Evolutionary conservation across 1,140 invertebrate species (phyloP), one percentile per base, ranked within the genome.

Genomic region (Potamilus streckersoni): DNA sequence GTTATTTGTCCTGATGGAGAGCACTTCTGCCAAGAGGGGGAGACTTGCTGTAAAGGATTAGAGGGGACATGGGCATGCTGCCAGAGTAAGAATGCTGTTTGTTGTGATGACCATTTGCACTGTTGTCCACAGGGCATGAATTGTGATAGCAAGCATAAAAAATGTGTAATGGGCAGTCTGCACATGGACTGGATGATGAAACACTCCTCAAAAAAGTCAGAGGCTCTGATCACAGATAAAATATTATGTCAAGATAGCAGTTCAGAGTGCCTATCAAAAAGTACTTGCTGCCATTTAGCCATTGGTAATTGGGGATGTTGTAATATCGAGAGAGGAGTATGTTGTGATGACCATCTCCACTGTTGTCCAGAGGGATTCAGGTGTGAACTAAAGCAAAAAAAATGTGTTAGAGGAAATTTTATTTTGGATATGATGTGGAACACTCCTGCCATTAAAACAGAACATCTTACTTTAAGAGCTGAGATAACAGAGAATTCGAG

Each of bases 31-130:
- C 88, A 87, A 11, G 75, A 80, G 77, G 81, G 78, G 16, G 79
- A 80, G 38, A 90, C 89, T 20, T 90, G 89, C 74, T 90, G 89
- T 80, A 79, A 82, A 65, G 38, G 87, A n/a, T 64, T 27, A 11
- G 66, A 69, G 60, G 87, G 82, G 14, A 59, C 80, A 16, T 90
- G 76, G 64, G 88, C 87, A 60, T 90, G 89, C 58, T 84, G 83
- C 71, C 82, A 80, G n/a, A 12, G 75, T 14, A 77, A 77, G 17
- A 57, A 82, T 69, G 81, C 83, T 62, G 78, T 83, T 20, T 85
- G 84, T 59, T 82, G 73, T 70, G 59, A 63, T 70, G 78, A 71
- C 61, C 59, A 76, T 19, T 16, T 69, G 13, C 73, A 74, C 56
- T 74, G 73, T 68, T 74, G 73, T 63, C 73, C 73, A 31, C 27